phyloP scores from a whole-genome alignment of 2,888 invertebrate genomes.

The Plusia festucae region DNA sequence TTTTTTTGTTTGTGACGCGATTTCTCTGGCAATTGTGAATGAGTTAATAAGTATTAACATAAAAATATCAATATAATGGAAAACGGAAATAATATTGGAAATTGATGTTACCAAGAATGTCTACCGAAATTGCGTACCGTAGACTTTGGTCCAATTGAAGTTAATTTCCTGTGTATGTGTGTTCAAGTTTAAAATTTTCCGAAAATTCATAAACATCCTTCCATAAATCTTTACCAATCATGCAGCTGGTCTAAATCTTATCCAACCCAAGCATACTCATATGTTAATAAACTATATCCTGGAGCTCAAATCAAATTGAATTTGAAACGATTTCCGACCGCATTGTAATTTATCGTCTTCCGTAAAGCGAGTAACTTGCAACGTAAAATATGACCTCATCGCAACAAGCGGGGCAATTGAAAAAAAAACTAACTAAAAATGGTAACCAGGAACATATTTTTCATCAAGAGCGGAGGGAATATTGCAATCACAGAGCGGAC shows the following conservation, averaged over 20 bases:
- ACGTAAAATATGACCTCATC: conserved; percentile 63
- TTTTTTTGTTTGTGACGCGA: too few relatives aligned
- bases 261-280: neutral
- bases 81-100: too few relatives aligned
- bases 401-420: conserved; percentile 58
- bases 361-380: conserved; percentile 34
- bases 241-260: neutral
- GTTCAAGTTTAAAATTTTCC: too few relatives aligned
- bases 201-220: too few relatives aligned
- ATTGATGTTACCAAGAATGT: too few relatives aligned
- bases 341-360: conserved; percentile 6
- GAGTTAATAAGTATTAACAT: too few relatives aligned
- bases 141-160: too few relatives aligned
- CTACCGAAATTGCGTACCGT: too few relatives aligned
- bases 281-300: conserved; percentile 9
- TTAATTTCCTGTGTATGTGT: too few relatives aligned
- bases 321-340: conserved; percentile 24
- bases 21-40: too few relatives aligned
- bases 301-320: conserved; percentile 36
- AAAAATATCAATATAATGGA: too few relatives aligned
- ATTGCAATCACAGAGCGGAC: conserved; percentile 72
- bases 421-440: conserved; percentile 55
- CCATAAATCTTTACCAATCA: too few relatives aligned
- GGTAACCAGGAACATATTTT: conserved; percentile 70
- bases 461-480: conserved; percentile 70